Base-by-base conservation (phyloP, 1,140 invertebrate genomes). In the Sarcophaga bullata region DNA sequence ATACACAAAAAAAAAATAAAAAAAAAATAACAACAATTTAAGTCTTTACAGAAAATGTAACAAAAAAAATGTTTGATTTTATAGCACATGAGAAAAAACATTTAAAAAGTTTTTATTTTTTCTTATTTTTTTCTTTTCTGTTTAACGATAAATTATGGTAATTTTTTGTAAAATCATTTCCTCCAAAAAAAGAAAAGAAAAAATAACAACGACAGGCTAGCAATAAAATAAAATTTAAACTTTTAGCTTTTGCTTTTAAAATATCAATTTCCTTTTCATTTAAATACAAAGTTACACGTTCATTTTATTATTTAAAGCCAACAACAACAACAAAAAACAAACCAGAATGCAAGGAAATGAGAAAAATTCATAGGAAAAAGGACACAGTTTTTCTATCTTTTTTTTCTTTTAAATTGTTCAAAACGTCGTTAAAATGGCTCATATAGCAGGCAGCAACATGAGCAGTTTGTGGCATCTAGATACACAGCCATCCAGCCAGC, bases 371-470 rank as follows among this genome's bases (percentile, higher is more conserved):
- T 9, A 8, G n/a, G 6, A 76, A 48, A 76, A 49, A 49, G 47
- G 15, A 48, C 47, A 76, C 25, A 37, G 25, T 37, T 37, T 13
- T 10, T 37, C 7, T 6, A 49, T 49, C 25, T 37, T 37, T 37
- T 37, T 78, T 78, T 78, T 78, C 75, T 78, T 78, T 78, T 78
- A 78, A 78, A 78, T 78, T 78, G 75, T 78, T 78, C 75, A 78
- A 78, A 78, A 78, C 75, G 75, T 78, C 75, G 75, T 78, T 78
- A 78, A 78, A 78, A 78, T 78, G 75, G 75, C 75, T 78, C 75
- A 50, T 50, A 78, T 49, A 78, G n/a, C 62, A 68, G 25, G n/a
- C 62, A 68, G 62, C 13, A 52, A 6, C 50, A 52, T 10, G 4
- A 37, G 25, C 25, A 37, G 25, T 37, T 37, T 52, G 50, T 52